A percentile compares a stretch with the other conserved stretches of the same genome.
Conservation (phyloP, 2,113 vertebrate genomes). For the Petrocephalus zakoni region DNA sequence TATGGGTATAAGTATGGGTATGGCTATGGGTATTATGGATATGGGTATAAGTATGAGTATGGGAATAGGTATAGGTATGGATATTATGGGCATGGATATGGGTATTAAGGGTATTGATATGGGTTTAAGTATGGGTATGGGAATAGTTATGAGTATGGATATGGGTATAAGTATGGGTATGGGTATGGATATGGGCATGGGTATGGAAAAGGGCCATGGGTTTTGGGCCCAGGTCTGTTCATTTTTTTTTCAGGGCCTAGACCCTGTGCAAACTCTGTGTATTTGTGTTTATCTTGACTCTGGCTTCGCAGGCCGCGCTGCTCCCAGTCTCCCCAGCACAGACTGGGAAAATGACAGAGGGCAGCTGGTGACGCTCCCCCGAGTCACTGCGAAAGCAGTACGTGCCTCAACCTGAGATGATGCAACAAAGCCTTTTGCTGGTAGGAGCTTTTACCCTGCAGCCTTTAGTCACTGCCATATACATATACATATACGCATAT, state of each 20-base stretch:
- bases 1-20: too few species aligned
- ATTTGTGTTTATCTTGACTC: conserved; percentile 34
- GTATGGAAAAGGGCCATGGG: background rate
- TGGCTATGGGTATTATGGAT: too few species aligned
- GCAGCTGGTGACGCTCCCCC: background rate
- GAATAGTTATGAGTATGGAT: too few species aligned
- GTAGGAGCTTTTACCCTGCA: conserved; percentile 6
- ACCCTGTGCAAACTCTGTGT: conserved; percentile 19
- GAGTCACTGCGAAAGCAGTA: background rate
- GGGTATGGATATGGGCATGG: background rate
- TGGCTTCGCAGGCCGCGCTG: background rate
- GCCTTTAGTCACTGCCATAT: background rate
- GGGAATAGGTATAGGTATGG: too few species aligned
- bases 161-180: too few species aligned
- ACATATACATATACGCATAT: background rate
- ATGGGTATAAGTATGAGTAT: too few species aligned
- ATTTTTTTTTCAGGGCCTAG: conserved; percentile 24
- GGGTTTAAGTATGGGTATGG: too few species aligned
- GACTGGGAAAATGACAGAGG: background rate
- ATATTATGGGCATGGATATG: too few species aligned
- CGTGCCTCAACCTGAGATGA: background rate
- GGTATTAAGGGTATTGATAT: too few species aligned
- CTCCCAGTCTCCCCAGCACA: conserved; percentile 7
- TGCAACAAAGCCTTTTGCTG: background rate
- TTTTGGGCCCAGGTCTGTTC: conserved; percentile 15